These are phyloP conservation scores for Cenopis cana DNA, from an alignment of 2,888 invertebrate genomes.

Conservation along the genomic window DNA sequence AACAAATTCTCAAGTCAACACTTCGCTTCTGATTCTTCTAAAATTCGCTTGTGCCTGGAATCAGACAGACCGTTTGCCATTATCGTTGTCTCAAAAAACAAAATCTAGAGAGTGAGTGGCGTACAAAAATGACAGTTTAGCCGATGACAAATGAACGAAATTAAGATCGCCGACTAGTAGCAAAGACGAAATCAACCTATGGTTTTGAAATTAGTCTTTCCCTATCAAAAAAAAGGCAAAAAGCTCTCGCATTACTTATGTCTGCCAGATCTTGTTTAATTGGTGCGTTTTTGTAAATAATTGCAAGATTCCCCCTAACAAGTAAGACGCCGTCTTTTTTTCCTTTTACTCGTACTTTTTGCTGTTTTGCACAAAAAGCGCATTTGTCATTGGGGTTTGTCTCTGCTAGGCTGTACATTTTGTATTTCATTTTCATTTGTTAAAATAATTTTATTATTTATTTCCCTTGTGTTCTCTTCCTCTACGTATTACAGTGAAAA, in stretches of 20 bases:
- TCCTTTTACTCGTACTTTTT: slow-evolving; percentile 12
- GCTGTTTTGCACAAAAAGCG: slow-evolving; percentile 25
- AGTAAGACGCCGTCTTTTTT: background rate
- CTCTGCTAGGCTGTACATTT: background rate
- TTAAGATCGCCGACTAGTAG: too few relatives aligned
- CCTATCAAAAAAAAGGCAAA: background rate
- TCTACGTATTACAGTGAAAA: background rate
- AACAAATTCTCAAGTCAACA: too few relatives aligned
- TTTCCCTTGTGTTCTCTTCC: background rate
- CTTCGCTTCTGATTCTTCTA: too few relatives aligned
- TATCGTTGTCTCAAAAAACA: too few relatives aligned
- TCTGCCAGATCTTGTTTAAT: slow-evolving; percentile 4
- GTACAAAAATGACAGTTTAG: too few relatives aligned
- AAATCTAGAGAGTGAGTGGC: too few relatives aligned
- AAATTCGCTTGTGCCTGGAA: too few relatives aligned
- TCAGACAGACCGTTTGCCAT: too few relatives aligned
- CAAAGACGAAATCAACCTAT: background rate
- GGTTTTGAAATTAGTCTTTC: background rate
- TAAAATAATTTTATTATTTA: slow-evolving; percentile 1
- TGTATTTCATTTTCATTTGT: background rate
- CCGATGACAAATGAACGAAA: too few relatives aligned
- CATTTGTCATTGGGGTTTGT: slow-evolving; percentile 25
- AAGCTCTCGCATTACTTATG: background rate
- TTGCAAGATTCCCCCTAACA: slow-evolving; percentile 8
- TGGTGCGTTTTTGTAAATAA: slow-evolving; percentile 11